Evolutionary conservation across 2,888 invertebrate species (phyloP).

Genomic region (Andrena marginata): DNA sequence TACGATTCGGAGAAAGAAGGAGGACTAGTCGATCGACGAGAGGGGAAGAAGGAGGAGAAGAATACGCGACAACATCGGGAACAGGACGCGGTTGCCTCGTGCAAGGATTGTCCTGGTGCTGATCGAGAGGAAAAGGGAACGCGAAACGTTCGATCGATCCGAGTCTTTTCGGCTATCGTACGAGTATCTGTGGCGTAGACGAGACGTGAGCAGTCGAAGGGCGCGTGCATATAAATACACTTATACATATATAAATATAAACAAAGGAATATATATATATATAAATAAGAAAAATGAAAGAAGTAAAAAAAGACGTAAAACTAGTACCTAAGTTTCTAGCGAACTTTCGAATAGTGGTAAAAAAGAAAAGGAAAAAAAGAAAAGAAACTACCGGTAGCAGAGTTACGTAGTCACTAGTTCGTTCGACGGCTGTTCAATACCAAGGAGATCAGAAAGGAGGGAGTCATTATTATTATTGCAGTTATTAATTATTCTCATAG

Average conservation of each 20-base stretch:
- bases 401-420: constrained; percentile 83
- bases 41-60: neutral
- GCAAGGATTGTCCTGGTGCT: neutral
- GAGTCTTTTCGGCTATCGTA: constrained; percentile 43
- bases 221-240: constrained; percentile 61
- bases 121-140: neutral
- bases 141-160: constrained; percentile 38
- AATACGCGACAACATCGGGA: constrained; percentile 9
- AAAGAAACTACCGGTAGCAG: constrained; percentile 76
- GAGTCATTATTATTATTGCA: constrained; percentile 60
- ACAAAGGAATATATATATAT: constrained; percentile 43
- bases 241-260: constrained; percentile 50
- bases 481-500: constrained; percentile 59
- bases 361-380: constrained; percentile 63
- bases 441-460: constrained; percentile 70
- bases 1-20: constrained; percentile 29
- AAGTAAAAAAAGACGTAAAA: constrained; percentile 72
- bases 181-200: constrained; percentile 44
- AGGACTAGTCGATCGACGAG: constrained; percentile 22
- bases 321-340: constrained; percentile 83
- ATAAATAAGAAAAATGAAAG: constrained; percentile 57
- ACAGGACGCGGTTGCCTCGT: neutral
- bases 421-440: constrained; percentile 82
- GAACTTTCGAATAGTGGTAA: constrained; percentile 75
- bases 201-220: constrained; percentile 61